Conservation (phyloP, 2,888 invertebrate species). For the Parnassius orleans region DNA sequence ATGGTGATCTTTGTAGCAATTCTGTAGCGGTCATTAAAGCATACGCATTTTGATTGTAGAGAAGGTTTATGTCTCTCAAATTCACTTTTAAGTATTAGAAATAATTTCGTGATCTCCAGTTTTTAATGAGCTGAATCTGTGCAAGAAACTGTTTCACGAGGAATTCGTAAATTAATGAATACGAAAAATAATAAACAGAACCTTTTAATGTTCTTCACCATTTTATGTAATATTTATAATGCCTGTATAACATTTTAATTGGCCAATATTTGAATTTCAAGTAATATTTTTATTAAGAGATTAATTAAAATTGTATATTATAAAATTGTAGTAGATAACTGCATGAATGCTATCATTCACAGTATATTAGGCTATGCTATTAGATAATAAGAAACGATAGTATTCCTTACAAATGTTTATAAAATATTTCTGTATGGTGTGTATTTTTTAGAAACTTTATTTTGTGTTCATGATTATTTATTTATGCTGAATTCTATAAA, state of each 20-base stretch:
- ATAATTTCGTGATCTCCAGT: conserved; percentile 73
- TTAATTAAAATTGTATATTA: conserved; percentile 25
- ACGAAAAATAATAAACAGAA: not conserved
- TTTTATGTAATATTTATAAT: not conserved
- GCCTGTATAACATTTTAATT: conserved; percentile 4
- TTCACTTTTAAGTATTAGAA: conserved; percentile 18
- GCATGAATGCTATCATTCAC: conserved; percentile 17
- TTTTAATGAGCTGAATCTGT: conserved; percentile 34
- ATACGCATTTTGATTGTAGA: conserved; percentile 5
- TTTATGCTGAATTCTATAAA: conserved; percentile 50
- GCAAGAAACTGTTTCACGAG: conserved; percentile 3
- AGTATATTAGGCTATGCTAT: conserved; percentile 44
- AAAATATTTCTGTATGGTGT: conserved; percentile 44
- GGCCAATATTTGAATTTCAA: conserved; percentile 5
- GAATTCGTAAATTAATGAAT: not conserved
- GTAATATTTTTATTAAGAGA: conserved; percentile 22
- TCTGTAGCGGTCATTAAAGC: conserved; percentile 1
- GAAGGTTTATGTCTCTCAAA: not conserved
- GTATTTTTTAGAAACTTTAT: conserved; percentile 46
- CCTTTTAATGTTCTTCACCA: conserved; percentile 1
- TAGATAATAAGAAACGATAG: conserved; percentile 58
- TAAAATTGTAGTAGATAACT: conserved; percentile 14
- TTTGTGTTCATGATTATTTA: conserved; percentile 63
- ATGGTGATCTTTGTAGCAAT: not conserved
- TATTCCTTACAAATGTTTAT: conserved; percentile 56